Percentiles rank a stretch among this genome's conserved stretches.
phyloP scores from a whole-genome alignment of 2,113 vertebrate species.

The Peucedramus taeniatus region DNA sequence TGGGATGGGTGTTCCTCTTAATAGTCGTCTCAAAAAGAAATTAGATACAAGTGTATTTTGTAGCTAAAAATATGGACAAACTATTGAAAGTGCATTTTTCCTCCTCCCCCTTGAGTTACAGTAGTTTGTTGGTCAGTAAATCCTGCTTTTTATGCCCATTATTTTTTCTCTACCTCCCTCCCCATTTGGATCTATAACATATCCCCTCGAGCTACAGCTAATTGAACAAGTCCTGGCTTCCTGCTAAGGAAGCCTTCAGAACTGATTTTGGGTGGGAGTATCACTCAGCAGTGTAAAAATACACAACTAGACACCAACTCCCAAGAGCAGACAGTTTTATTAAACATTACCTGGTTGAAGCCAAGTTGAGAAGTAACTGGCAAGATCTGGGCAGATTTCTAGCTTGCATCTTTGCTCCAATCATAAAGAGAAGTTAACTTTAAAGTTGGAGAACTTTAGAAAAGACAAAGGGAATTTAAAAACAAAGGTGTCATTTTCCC shows the following conservation, averaged over 20 bases:
- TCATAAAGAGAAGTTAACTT: constrained; percentile 26
- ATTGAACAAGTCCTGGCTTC: neutral
- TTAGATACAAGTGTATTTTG: constrained; percentile 18
- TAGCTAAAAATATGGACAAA: constrained; percentile 57
- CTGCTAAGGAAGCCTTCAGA: constrained; percentile 59
- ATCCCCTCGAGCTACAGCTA: constrained; percentile 47
- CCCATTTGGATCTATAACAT: constrained; percentile 11
- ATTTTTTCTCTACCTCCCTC: neutral
- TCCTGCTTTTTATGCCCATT: constrained; percentile 39
- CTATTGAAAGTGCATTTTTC: constrained; percentile 74
- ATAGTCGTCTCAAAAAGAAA: neutral
- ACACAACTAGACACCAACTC: constrained; percentile 33
- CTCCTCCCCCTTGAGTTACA: constrained; percentile 61
- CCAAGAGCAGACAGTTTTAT: neutral
- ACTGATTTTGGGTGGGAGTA: constrained; percentile 44
- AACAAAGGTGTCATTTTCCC: neutral
- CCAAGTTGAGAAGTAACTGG: constrained; percentile 48
- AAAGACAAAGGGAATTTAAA: constrained; percentile 10
- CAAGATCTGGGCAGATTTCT: constrained; percentile 11
- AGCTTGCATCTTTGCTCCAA: constrained; percentile 41
- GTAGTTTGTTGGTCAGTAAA: constrained; percentile 65
- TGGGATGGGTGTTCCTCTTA: constrained; percentile 19
- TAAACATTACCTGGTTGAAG: constrained; percentile 32
- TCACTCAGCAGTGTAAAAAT: constrained; percentile 25
- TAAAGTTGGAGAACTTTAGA: constrained; percentile 13